Conservation (phyloP, 2,888 invertebrate genomes). For the Acholoe squamosa region DNA sequence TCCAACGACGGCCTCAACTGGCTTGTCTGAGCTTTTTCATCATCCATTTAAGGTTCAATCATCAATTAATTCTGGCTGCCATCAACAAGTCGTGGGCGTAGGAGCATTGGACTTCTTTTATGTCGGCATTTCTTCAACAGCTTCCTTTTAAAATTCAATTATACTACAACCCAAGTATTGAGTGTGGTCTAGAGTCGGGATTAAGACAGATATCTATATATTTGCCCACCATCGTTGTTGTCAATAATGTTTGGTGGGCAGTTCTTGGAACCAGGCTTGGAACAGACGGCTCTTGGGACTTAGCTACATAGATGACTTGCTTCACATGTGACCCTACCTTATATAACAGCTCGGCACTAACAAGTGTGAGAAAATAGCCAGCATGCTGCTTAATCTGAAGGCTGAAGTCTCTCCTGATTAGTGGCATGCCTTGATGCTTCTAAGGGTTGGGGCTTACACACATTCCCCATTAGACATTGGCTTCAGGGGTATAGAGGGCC, state of each 20-base stretch:
- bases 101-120: neutral
- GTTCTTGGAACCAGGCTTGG: too few species aligned
- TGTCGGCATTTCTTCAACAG: neutral
- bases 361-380: constrained; percentile 19
- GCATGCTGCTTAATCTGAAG: constrained; percentile 18
- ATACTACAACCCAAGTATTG: too few species aligned
- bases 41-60: neutral
- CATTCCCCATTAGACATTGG: constrained; percentile 19
- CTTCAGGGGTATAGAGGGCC: neutral
- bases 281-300: too few species aligned
- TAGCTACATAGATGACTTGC: neutral
- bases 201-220: too few species aligned
- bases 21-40: neutral
- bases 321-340: neutral
- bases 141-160: neutral
- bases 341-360: constrained; percentile 1
- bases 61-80: neutral
- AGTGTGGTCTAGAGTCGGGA: too few species aligned
- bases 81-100: constrained; percentile 36
- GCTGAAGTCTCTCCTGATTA: neutral
- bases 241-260: too few species aligned
- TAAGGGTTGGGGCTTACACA: neutral
- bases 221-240: too few species aligned
- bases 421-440: neutral
- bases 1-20: neutral